These are phyloP conservation scores for Rhinogobius similis DNA, from an alignment of 2,113 vertebrate genomes.

Conservation along the genomic window DNA sequence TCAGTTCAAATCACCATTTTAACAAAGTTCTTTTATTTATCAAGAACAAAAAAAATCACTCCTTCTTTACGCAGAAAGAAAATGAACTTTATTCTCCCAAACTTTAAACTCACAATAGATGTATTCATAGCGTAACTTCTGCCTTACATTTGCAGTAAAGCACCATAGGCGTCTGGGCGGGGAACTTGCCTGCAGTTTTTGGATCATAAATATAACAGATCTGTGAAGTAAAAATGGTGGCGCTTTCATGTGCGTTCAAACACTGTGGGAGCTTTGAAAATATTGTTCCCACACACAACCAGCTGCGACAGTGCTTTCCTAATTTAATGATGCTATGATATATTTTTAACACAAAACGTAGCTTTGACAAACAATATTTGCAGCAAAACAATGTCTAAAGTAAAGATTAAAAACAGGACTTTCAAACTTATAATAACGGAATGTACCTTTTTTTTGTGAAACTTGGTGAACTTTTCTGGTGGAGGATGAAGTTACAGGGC, in stretches of 20 bases:
- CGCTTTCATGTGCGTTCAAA: constrained; percentile 7
- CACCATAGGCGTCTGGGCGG: neutral
- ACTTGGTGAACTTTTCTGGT: no score
- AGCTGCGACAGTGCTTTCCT: constrained; percentile 1
- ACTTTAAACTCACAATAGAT: neutral
- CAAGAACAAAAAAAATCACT: neutral
- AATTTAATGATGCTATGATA: constrained; percentile 2
- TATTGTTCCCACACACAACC: neutral
- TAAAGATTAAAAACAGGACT: neutral
- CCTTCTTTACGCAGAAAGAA: neutral
- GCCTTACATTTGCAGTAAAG: neutral
- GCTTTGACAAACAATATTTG: neutral
- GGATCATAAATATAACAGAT: constrained; percentile 1
- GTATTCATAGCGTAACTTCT: neutral
- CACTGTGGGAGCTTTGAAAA: neutral
- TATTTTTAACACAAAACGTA: neutral
- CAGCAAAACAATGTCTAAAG: neutral
- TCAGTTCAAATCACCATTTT: no score
- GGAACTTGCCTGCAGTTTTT: neutral
- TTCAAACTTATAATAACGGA: neutral
- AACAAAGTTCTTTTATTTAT: neutral
- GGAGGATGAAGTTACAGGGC: neutral
- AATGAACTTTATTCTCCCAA: neutral
- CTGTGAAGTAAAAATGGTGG: neutral
- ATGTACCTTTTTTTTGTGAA: neutral